Evolutionary conservation across 2,888 invertebrate genomes (phyloP), one percentile per base, ranked within the genome.

Genomic region (Cantharis lateralis): DNA sequence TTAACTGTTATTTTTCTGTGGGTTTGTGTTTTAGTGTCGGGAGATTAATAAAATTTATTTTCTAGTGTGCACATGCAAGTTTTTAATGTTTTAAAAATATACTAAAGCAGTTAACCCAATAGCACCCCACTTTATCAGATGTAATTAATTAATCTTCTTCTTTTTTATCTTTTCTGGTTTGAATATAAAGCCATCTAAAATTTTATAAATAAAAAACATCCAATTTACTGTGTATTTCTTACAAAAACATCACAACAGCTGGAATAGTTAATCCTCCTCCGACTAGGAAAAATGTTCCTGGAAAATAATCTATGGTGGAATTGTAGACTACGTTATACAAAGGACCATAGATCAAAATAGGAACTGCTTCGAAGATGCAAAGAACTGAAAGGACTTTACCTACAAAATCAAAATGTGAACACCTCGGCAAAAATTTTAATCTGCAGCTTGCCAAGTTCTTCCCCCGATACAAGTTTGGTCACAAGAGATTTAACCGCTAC

Each of bases 401-500:
- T 85, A 74, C 28, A 75, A 77, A 63, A 32, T 16, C 18, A 64
- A 72, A 71, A 2, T 68, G 10, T 28, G 10, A 28, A 2, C 1
- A 24, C 24, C 5, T 1, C 9, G 24, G 9, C 24, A 13, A 24
- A n/a, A 13, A 18, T 0, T 20, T 18, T 20, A 4, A 3, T 18
- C 9, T 5, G 20, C 5, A 15, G 24, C 89, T 87, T 85, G 90
- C 91, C 91, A 79, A 91, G 87, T 89, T 91, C 91, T 80, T 91
- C 90, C 3, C 87, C 84, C 24, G 90, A 88, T 4, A 91, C 91
- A 80, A 89, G 88, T 82, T 91, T 91, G 0, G 90, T 89, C 2
- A 90, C 91, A 68, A 91, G 89, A 1, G 91, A 91, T 69, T 91
- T 86, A 70, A 91, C 88, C 1, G 91, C 91, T n/a, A 91, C 91